Evolutionary conservation across 2,113 vertebrate species (phyloP), one percentile per base, ranked within the genome.

Genomic region (Nothobranchius furzeri): DNA sequence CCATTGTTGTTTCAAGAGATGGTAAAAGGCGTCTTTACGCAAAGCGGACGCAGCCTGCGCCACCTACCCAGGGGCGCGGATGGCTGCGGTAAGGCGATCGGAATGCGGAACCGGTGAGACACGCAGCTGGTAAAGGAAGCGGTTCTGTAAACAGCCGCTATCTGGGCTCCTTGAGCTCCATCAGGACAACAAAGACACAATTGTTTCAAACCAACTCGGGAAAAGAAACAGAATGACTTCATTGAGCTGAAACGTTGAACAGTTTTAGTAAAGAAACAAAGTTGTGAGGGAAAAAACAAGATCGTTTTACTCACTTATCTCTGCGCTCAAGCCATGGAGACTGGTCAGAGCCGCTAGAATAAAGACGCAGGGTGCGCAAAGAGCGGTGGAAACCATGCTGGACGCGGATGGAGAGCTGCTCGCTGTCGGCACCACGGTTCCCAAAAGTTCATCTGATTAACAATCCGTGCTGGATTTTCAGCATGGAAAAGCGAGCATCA

Each of bases 101-200:
- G 92, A 92, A 93, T 93, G 92, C 92, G 92, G 92, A 93, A 93
- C 92, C 92, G 92, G 92, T 93, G 88, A 78, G 89, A 88, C 75
- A 84, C 58, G 84, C 82, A 86, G 87, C 90, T 89, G 86, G 81
- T 85, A 73, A 81, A 89, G 89, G 91, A 91, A 91, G 85, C 30
- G 30, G 30, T 30, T 30, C 30, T 30, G 30, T 30, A 30, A 30
- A 4, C 84, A 77, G 35, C 79, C 61, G 45, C 77, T 58, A 79
- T 87, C 79, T 83, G 84, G 51, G 10, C 84, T 84, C 83, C 79
- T 76, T 78, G 47, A 63, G 36, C 12, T 82, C 40, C 68, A 51
- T 82, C 81, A 52, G 46, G 49, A 15, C 43, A 54, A 65, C 57
- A 69, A 58, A 6, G 25, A 64, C 61, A 37, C 60, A 24, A 54